Base-by-base conservation (phyloP, 2,888 invertebrate species). In the Acanthococcus lagerstroemiae region DNA sequence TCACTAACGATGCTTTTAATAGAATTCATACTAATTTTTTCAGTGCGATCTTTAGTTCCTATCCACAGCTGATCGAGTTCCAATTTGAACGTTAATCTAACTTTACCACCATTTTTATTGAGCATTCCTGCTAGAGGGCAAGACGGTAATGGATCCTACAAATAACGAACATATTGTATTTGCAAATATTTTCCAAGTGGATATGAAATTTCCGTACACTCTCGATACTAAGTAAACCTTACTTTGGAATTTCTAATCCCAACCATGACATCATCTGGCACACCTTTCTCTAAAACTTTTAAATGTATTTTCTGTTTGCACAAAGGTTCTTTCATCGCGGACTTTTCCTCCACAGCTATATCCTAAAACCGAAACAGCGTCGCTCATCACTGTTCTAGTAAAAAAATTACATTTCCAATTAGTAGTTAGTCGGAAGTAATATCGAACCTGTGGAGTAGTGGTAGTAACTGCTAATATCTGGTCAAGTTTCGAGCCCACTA, bases 31-130 rank as follows among this genome's bases (percentile, higher is more conserved):
- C 88, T 85, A 73, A 94, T 82, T 78, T 93, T 94, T 73, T 93
- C 91, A 68, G 94, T 94, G 72, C 92, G 81, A 76, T 94, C 93
- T 78, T 92, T 92, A 55, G 93, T 93, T 67, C 92, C 91, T 52
- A 93, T 84, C 93, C 93, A 93, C 17, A 93, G 78, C 76, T 93
- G 90, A 75, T 94, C 93, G 71, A 84, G 82, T 75, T 93, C 93
- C 72, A 93, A 80, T 80, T 94, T 94, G 76, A 94, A 94, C 55
- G 93, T 93, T 68, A 94, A 82, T 72, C 93, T 80, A 61, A 94
- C 90, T 81, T 92, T 93, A 4, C 90, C 89, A 17, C 92, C 91
- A 68, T 85, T 83, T 75, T 91, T 90, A 76, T 92, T 93, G 74
- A 93, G 79, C 93, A 94, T 93, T 55, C 93, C 93, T 70, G 87